These are phyloP conservation scores for Antheraea pernyi DNA, from an alignment of 1,140 invertebrate genomes.

Conservation along the genomic window DNA sequence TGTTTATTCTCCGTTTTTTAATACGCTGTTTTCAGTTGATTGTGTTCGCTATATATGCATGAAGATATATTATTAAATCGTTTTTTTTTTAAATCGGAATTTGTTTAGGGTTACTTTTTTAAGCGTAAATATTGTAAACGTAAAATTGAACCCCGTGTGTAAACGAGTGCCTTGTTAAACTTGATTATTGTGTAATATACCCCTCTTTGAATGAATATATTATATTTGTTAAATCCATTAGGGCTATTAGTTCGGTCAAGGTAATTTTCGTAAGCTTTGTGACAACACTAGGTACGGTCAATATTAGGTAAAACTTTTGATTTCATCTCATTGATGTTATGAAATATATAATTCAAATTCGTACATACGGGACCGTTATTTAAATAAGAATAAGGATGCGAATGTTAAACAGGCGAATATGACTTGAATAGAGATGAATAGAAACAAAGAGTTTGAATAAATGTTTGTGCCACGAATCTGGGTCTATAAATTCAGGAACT, in stretches of 20 bases:
- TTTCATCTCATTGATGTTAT: slow-evolving; percentile 8
- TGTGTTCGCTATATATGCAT: too few species aligned
- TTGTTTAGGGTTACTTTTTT: too few species aligned
- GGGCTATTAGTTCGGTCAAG: slow-evolving; percentile 62
- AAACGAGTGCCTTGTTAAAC: slow-evolving; percentile 20
- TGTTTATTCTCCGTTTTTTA: too few species aligned
- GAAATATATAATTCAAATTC: neutral
- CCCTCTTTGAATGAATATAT: slow-evolving; percentile 61
- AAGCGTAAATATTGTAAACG: neutral
- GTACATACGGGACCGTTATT: neutral
- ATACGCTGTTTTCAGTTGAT: neutral
- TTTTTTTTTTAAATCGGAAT: too few species aligned
- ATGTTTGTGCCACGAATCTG: slow-evolving; percentile 8
- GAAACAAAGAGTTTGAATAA: slow-evolving; percentile 26
- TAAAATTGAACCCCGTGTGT: neutral
- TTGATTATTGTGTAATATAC: slow-evolving; percentile 54
- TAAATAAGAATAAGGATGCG: neutral
- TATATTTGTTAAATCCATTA: slow-evolving; percentile 67
- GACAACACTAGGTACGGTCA: slow-evolving; percentile 29
- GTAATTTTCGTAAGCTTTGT: slow-evolving; percentile 60
- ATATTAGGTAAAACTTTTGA: slow-evolving; percentile 22
- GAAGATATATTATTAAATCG: too few species aligned
- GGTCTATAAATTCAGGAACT: slow-evolving; percentile 14
- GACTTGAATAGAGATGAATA: slow-evolving; percentile 28
- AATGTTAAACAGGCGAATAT: slow-evolving; percentile 11